These are phyloP conservation scores for Encarsia formosa DNA, from an alignment of 2,888 invertebrate species.

Conservation along the genomic window DNA sequence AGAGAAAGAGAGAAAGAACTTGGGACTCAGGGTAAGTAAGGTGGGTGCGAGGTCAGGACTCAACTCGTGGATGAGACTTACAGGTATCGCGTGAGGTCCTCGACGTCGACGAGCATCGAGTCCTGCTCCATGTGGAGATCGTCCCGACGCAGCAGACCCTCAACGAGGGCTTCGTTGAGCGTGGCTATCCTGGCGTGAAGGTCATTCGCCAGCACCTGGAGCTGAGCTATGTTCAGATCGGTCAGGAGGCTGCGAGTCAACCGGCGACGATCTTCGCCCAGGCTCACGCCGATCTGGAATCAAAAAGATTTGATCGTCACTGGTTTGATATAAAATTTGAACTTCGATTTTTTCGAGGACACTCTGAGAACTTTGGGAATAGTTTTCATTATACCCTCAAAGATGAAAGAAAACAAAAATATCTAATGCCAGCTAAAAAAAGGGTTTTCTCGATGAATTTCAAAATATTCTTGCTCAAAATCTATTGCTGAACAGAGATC, in stretches of 20 bases:
- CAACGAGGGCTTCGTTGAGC: constrained; percentile 85
- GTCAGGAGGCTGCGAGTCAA: constrained; percentile 81
- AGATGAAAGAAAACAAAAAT: not conserved
- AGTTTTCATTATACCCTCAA: too few species aligned
- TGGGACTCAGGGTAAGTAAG: too few species aligned
- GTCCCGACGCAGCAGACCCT: constrained; percentile 85
- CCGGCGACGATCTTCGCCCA: constrained; percentile 77
- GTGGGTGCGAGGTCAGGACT: too few species aligned
- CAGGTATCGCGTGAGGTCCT: constrained; percentile 88
- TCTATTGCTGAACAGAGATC: not conserved
- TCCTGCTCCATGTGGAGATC: constrained; percentile 97
- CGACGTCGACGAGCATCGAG: constrained; percentile 95
- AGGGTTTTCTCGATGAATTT: too few species aligned
- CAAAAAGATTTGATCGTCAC: not conserved
- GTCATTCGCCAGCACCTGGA: constrained; percentile 92
- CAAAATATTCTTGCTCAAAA: not conserved
- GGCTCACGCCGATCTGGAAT: constrained; percentile 69
- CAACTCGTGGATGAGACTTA: constrained; percentile 63
- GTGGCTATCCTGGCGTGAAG: constrained; percentile 90
- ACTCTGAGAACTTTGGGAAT: too few species aligned
- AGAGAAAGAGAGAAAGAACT: too few species aligned
- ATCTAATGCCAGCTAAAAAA: too few species aligned
- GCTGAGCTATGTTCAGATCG: constrained; percentile 89
- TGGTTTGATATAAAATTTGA: not conserved
- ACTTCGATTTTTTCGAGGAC: too few species aligned